Conservation (phyloP, 2,113 vertebrate genomes). For the Coptodon rendalli region DNA sequence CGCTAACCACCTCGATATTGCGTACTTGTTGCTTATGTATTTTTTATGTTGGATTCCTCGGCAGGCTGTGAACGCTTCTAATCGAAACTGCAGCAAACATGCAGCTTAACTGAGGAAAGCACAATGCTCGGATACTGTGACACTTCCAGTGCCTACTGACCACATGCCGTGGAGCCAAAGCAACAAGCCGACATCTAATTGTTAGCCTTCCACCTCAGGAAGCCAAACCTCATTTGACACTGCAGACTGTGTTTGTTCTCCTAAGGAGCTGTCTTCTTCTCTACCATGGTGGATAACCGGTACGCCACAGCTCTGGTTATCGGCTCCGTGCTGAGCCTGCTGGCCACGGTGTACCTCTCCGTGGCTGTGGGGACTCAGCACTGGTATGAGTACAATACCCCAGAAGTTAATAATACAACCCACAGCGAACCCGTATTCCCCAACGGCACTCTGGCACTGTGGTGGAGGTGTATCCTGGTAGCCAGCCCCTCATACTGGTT, state of each 20-base stretch:
- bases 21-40: not conserved
- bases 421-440: slow-evolving; percentile 77
- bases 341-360: slow-evolving; percentile 92
- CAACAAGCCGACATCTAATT: not conserved
- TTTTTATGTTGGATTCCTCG: not conserved
- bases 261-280: not conserved
- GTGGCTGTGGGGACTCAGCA: slow-evolving; percentile 90
- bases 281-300: slow-evolving; percentile 89
- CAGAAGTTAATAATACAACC: slow-evolving; percentile 76
- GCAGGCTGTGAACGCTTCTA: not conserved
- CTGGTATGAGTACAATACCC: slow-evolving; percentile 90
- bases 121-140: not conserved
- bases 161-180: not conserved
- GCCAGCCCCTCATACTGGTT: slow-evolving; percentile 71
- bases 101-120: not conserved
- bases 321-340: slow-evolving; percentile 90
- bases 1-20: not conserved
- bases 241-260: not conserved
- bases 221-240: not conserved
- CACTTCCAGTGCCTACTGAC: not conserved
- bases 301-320: slow-evolving; percentile 95
- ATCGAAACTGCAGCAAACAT: not conserved
- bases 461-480: slow-evolving; percentile 86
- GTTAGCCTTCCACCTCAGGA: not conserved
- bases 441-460: slow-evolving; percentile 87